These are phyloP conservation scores for Lasioglossum calceatum DNA, from an alignment of 2,888 invertebrate genomes.

Conservation along the genomic window DNA sequence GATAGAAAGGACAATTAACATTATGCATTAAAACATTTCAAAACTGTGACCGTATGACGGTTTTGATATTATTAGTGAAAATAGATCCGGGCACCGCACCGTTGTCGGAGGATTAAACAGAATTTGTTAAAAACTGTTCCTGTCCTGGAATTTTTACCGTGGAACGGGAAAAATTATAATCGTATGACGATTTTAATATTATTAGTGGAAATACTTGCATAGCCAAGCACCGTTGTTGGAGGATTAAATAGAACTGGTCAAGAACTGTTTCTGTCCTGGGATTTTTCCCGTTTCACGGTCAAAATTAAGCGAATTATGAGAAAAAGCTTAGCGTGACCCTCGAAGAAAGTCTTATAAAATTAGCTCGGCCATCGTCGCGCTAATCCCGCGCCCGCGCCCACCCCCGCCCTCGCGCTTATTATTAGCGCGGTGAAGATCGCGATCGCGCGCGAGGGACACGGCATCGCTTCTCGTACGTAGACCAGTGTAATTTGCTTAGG, in stretches of 20 bases:
- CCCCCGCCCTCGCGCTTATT: slow-evolving; percentile 3
- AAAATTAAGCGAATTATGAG: background rate
- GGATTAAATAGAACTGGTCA: background rate
- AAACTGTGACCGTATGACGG: too few relatives aligned
- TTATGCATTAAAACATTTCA: background rate
- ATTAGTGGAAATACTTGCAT: background rate
- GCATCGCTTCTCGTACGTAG: slow-evolving; percentile 11
- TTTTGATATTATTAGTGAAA: too few relatives aligned
- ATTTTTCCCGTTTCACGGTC: slow-evolving; percentile 6
- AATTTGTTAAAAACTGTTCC: background rate
- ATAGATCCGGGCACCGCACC: too few relatives aligned
- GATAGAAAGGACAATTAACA: background rate
- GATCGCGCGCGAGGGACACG: slow-evolving; percentile 26
- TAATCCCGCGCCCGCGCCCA: background rate
- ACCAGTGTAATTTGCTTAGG: slow-evolving; percentile 58
- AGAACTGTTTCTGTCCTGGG: background rate
- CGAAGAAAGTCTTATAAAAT: slow-evolving; percentile 25
- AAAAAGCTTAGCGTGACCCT: background rate
- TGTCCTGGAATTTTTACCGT: background rate
- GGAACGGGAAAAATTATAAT: too few relatives aligned
- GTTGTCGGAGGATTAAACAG: too few relatives aligned
- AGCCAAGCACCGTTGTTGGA: background rate
- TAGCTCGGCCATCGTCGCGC: background rate
- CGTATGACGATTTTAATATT: background rate
- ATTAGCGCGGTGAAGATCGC: slow-evolving; percentile 20